Conservation (phyloP, 2,888 invertebrate species). For the Chelonus formosanus region DNA sequence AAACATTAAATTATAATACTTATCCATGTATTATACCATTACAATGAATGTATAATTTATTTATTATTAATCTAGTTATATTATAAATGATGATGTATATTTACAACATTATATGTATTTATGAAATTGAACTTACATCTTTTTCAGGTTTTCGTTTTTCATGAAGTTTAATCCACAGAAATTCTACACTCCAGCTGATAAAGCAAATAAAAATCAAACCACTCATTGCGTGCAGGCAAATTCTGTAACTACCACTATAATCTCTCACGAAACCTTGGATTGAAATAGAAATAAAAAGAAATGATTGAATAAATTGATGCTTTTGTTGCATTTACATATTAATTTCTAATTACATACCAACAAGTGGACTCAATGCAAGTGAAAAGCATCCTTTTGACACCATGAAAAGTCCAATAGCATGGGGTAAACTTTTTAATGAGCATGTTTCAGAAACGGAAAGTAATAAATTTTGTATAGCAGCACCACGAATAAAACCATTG, state of each 20-base stretch:
- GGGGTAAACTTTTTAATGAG: constrained; percentile 76
- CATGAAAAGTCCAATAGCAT: constrained; percentile 81
- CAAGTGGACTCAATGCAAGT: constrained; percentile 73
- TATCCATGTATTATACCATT: too few species aligned
- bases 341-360: constrained; percentile 44
- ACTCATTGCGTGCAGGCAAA: constrained; percentile 59
- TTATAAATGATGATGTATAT: too few species aligned
- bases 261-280: constrained; percentile 57
- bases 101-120: not conserved
- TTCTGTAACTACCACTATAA: constrained; percentile 54
- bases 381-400: constrained; percentile 80
- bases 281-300: not conserved
- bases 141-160: constrained; percentile 2
- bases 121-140: not conserved
- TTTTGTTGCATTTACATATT: too few species aligned
- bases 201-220: constrained; percentile 54
- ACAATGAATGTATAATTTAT: too few species aligned
- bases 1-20: too few species aligned
- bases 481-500: constrained; percentile 81
- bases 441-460: constrained; percentile 82
- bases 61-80: too few species aligned
- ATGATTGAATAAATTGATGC: too few species aligned
- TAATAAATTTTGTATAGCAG: constrained; percentile 80
- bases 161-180: constrained; percentile 34
- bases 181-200: constrained; percentile 49